Base-by-base conservation (phyloP, 2,113 vertebrate genomes). In the Corythornis madagascariensis region DNA sequence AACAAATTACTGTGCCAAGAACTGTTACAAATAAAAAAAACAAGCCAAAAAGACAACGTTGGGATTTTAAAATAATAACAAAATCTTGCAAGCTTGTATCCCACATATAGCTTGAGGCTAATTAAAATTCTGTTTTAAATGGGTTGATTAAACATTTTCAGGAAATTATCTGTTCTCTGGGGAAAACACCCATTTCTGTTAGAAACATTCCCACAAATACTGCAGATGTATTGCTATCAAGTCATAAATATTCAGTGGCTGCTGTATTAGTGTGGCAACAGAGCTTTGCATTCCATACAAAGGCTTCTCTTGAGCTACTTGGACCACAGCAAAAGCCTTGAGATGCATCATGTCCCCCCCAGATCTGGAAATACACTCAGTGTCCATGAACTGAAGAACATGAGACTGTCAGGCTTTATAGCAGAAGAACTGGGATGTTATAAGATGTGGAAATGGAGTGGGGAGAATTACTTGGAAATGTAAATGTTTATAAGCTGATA, bases 241-340 rank as follows among this genome's bases (percentile, higher is more conserved):
- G 24, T 50, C 31, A 60, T 84, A 82, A 91, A 61, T 89, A 93
- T 75, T 93, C 91, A 81, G 61, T 63, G 74, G 31, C 48, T 91
- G 50, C 70, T 87, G n/a, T 45, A 45, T 71, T 29, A 60, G 24
- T 24, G 53, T 86, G 81, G 61, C 35, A 86, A 8, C 43, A 13
- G 2, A 43, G 70, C 57, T 73, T 33, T 79, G 70, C 56, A n/a
- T 84, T 82, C 81, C 26, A 2, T 25, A 48, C 22, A 61, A 48
- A 59, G 35, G 31, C 47, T 82, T 48, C 42, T 82, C 53, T 18
- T 15, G 26, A 65, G 38, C 45, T 75, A 4, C 16, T 13, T 69
- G 71, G 76, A 48, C 59, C 35, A 40, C 61, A 89, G 74, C 66
- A 82, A 67, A 86, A 82, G 28, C 74, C 45, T 31, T n/a, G 57